A percentile compares a stretch with the other conserved stretches of the same genome.
These are phyloP conservation scores for Tholera decimalis DNA, from an alignment of 2,888 invertebrate species.

Conservation along the genomic window DNA sequence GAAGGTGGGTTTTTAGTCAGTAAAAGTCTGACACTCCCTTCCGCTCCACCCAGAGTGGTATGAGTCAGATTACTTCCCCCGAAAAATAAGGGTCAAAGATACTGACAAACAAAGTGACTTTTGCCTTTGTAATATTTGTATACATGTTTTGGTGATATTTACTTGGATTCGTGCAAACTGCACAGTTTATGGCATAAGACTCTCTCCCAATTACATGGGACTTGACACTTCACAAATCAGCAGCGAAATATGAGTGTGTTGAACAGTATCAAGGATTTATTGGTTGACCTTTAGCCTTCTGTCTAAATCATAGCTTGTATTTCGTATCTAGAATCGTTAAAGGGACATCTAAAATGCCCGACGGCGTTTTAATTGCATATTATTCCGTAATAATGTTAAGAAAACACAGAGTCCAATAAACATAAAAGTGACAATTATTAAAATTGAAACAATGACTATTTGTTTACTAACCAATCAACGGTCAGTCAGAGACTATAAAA, in stretches of 20 bases:
- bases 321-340: too few relatives aligned
- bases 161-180: too few relatives aligned
- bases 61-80: too few relatives aligned
- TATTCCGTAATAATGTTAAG: not conserved
- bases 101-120: too few relatives aligned
- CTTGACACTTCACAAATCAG: not conserved
- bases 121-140: too few relatives aligned
- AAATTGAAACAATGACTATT: slow-evolving; percentile 32
- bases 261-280: not conserved
- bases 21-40: too few relatives aligned
- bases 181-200: not conserved
- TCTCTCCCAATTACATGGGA: not conserved
- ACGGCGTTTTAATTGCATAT: slow-evolving; percentile 2
- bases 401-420: not conserved
- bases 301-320: not conserved
- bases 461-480: slow-evolving; percentile 5
- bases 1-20: too few relatives aligned
- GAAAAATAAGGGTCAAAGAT: too few relatives aligned
- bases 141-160: slow-evolving; percentile 3
- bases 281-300: not conserved
- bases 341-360: too few relatives aligned
- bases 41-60: too few relatives aligned
- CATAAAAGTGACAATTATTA: slow-evolving; percentile 15
- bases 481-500: slow-evolving; percentile 5
- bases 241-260: not conserved